Percentiles rank a stretch among this genome's conserved stretches.
These are phyloP conservation scores for Anhinga anhinga DNA, from an alignment of 2,113 vertebrate species.

Conservation along the genomic window DNA sequence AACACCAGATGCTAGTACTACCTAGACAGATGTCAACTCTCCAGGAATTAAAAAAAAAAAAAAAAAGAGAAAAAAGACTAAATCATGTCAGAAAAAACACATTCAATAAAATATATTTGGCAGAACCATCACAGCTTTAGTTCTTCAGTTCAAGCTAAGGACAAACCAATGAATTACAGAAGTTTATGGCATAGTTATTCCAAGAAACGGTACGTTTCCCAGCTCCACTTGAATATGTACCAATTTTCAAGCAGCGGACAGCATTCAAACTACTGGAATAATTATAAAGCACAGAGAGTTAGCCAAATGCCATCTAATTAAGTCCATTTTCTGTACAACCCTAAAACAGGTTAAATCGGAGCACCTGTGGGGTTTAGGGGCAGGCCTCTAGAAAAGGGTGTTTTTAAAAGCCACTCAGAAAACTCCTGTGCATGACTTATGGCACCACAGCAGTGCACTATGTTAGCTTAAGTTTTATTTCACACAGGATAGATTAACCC, in stretches of 20 bases:
- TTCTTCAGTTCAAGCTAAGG: not conserved
- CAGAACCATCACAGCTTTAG: not conserved
- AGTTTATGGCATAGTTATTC: not conserved
- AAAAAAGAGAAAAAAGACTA: not conserved
- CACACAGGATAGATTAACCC: not conserved
- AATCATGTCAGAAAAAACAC: accelerated
- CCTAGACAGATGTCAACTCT: not conserved
- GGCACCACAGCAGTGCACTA: not conserved
- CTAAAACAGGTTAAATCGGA: not conserved
- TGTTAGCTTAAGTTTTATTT: not conserved
- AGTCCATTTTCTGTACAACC: not conserved
- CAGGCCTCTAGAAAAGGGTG: not conserved
- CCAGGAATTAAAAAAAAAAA: not conserved
- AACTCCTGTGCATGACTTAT: not conserved
- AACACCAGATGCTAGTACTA: not conserved
- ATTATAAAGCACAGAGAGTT: not conserved
- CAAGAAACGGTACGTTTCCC: not conserved
- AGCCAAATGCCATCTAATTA: not conserved
- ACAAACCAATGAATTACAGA: not conserved
- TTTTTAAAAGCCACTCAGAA: not conserved
- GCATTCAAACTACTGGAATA: not conserved
- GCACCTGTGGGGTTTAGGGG: not conserved
- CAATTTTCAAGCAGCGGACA: not conserved
- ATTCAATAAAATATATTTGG: not conserved
- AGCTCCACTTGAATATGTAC: not conserved